Percentiles rank a stretch among this genome's conserved stretches.
Evolutionary conservation across 2,113 vertebrate species (phyloP).

Genomic region (Pteruthius melanotis): DNA sequence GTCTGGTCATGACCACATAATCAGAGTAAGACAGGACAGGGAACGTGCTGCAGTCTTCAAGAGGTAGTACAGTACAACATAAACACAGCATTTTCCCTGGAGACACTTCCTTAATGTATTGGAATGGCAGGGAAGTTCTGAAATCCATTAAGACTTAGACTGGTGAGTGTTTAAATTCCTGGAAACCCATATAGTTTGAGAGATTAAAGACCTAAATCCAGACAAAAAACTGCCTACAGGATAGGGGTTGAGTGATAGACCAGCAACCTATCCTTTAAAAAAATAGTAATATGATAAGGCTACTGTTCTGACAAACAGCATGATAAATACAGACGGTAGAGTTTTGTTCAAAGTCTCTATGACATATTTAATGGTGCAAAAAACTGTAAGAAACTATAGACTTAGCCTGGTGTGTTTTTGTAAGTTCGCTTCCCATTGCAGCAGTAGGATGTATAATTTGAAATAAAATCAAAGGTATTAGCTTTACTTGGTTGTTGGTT

Average conservation of each 20-base stretch:
- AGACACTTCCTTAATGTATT: neutral
- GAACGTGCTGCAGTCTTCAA: neutral
- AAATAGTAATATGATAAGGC: neutral
- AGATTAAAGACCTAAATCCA: neutral
- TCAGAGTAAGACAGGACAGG: neutral
- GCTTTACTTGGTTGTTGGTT: neutral
- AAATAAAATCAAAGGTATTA: slow-evolving; percentile 8
- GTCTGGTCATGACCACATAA: neutral
- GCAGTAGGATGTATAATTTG: neutral
- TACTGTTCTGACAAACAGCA: neutral
- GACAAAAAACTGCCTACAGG: neutral
- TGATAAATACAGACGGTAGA: neutral
- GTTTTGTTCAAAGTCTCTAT: neutral
- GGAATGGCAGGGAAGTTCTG: neutral
- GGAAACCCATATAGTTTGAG: neutral
- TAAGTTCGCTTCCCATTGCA: slow-evolving; percentile 1
- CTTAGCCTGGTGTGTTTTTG: neutral
- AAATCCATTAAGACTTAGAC: neutral
- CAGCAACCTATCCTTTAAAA: neutral
- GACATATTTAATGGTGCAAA: neutral
- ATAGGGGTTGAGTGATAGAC: neutral
- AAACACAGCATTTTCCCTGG: neutral
- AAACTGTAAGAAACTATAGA: neutral
- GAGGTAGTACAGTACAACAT: neutral
- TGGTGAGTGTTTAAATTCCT: neutral